Percentiles rank a stretch among this genome's conserved stretches.
These are phyloP conservation scores for Cryptomyrus ogoouensis DNA, from an alignment of 2,113 vertebrate species.

Conservation along the genomic window DNA sequence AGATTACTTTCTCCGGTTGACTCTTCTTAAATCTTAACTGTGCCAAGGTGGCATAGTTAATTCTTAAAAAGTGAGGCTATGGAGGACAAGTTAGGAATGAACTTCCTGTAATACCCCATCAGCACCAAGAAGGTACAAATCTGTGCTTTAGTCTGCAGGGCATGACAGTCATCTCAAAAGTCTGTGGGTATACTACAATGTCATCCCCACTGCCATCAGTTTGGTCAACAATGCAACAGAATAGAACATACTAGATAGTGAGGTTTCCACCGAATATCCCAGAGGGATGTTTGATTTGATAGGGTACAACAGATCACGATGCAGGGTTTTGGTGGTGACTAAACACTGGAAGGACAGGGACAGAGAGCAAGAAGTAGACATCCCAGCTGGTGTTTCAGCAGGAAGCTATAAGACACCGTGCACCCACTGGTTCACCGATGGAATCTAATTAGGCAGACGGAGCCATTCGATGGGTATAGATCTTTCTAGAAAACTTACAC, in stretches of 20 bases:
- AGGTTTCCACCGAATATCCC: not conserved
- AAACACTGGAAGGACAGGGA: not conserved
- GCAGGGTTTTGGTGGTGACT: not conserved
- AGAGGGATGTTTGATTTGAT: not conserved
- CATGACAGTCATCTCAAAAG: not conserved
- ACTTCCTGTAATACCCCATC: not conserved
- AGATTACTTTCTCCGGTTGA: not conserved
- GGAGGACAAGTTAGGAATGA: not conserved
- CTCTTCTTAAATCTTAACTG: not conserved
- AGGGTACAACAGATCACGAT: not conserved
- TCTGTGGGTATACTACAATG: not conserved
- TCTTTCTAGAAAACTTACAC: not conserved
- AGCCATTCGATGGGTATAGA: not conserved
- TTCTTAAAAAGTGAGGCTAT: not conserved
- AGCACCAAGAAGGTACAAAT: not conserved
- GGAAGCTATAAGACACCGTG: not conserved
- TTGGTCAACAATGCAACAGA: not conserved
- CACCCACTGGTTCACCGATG: not conserved
- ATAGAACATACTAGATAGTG: not conserved
- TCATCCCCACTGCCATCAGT: not conserved
- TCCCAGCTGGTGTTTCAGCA: not conserved
- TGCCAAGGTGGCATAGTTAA: no score
- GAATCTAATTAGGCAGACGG: not conserved
- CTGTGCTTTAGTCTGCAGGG: not conserved
- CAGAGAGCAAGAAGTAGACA: not conserved